These are phyloP conservation scores for Idris sp. DNA, from an alignment of 1,140 invertebrate genomes.

Conservation along the genomic window DNA sequence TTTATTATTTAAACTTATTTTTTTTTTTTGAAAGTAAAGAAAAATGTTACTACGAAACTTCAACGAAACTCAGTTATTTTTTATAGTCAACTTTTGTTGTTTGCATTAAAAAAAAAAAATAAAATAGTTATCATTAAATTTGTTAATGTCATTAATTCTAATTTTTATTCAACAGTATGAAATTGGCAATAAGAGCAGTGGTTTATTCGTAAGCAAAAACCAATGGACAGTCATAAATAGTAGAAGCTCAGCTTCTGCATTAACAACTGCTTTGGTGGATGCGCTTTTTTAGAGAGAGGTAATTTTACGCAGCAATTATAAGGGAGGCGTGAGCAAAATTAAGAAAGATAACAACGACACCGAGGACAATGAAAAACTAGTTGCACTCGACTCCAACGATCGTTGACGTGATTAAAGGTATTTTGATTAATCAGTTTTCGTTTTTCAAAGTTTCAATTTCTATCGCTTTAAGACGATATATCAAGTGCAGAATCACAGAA, in stretches of 20 bases:
- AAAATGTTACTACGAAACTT: too few species aligned
- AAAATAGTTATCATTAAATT: too few species aligned
- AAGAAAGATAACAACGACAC: background rate
- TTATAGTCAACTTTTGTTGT: too few species aligned
- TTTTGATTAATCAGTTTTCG: too few species aligned
- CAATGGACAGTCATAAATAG: background rate
- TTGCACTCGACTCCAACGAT: slow-evolving; percentile 2
- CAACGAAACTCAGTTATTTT: too few species aligned
- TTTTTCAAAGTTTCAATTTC: too few species aligned
- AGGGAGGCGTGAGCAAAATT: slow-evolving; percentile 2
- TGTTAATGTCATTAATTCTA: too few species aligned
- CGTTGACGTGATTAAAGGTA: slow-evolving; percentile 4
- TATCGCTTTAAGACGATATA: too few species aligned
- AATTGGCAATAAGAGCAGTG: slow-evolving; percentile 3
- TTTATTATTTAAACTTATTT: too few species aligned
- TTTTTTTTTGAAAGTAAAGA: too few species aligned
- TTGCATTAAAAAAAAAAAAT: too few species aligned
- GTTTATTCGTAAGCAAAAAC: background rate
- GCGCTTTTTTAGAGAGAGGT: slow-evolving; percentile 4
- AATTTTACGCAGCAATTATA: slow-evolving; percentile 2
- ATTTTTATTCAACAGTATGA: slow-evolving; percentile 2
- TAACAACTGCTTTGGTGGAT: slow-evolving; percentile 4
- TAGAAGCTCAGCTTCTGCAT: slow-evolving; percentile 2
- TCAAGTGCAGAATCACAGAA: too few species aligned
- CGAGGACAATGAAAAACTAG: background rate